These are phyloP conservation scores for Eupithecia insigniata DNA, from an alignment of 2,888 invertebrate species.

Conservation along the genomic window DNA sequence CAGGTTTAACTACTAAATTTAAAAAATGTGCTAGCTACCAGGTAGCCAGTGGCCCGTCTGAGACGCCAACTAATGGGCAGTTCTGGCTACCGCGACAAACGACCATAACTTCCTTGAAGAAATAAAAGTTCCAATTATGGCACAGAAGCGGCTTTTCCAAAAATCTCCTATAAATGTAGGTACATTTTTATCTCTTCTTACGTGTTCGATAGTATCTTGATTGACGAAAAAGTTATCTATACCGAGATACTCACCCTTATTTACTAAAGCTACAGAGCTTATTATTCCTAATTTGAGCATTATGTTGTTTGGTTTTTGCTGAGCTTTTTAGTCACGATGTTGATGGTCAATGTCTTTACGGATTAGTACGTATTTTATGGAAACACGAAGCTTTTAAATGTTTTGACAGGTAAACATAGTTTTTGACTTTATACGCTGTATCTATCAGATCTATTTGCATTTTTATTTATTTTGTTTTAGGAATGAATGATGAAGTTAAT, in stretches of 20 bases:
- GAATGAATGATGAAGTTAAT: neutral
- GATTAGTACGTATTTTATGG: slow-evolving; percentile 4
- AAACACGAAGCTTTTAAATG: neutral
- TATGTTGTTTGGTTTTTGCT: slow-evolving; percentile 48
- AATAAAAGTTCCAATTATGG: slow-evolving; percentile 80
- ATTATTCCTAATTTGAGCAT: neutral
- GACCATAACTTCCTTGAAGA: slow-evolving; percentile 79
- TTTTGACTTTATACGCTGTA: neutral
- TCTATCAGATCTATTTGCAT: neutral
- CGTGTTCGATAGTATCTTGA: slow-evolving; percentile 72
- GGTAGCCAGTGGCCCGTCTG: neutral
- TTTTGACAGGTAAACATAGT: neutral
- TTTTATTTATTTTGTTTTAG: neutral
- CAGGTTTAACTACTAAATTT: too few species aligned
- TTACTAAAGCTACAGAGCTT: neutral
- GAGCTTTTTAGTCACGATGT: slow-evolving; percentile 75
- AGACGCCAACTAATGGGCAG: slow-evolving; percentile 42
- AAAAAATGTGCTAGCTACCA: neutral
- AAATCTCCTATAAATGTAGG: slow-evolving; percentile 71
- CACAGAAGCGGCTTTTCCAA: slow-evolving; percentile 75
- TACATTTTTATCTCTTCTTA: slow-evolving; percentile 66
- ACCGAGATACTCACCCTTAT: neutral
- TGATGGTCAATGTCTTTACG: slow-evolving; percentile 65
- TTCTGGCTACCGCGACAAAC: slow-evolving; percentile 69
- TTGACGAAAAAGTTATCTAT: slow-evolving; percentile 55